Conservation (phyloP, 2,113 vertebrate genomes). For the Madoqua kirkii region DNA sequence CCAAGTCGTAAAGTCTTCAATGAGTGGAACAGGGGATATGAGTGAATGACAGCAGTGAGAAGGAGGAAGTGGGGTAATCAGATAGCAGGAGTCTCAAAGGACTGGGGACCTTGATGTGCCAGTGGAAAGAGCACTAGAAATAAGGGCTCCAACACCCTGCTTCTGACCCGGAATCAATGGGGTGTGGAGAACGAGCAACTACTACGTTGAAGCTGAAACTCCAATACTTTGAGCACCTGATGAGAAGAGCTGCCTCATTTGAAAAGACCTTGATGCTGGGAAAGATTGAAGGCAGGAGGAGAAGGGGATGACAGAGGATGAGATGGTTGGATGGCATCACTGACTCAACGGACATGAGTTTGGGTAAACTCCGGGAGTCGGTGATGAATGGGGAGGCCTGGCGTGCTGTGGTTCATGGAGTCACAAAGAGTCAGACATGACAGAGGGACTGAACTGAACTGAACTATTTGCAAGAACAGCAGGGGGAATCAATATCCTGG, state of each 20-base stretch:
- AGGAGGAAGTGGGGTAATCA: rapidly evolving
- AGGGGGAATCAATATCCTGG: background rate
- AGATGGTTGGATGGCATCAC: background rate
- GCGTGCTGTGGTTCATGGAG: rapidly evolving
- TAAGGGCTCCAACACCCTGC: background rate
- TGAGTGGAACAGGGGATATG: background rate
- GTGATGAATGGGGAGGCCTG: background rate
- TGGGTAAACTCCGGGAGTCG: rapidly evolving
- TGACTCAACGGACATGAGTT: background rate
- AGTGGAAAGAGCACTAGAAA: background rate
- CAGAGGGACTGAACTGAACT: background rate
- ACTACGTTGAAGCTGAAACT: background rate
- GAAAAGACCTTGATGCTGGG: background rate
- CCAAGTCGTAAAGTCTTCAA: background rate
- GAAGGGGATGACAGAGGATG: background rate
- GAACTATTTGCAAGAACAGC: background rate
- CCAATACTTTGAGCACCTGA: background rate
- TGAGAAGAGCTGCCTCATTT: background rate
- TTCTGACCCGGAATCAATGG: background rate
- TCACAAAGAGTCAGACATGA: background rate
- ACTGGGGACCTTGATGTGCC: background rate
- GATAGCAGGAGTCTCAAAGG: background rate
- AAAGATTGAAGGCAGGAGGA: background rate
- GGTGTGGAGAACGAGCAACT: background rate
- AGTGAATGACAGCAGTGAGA: background rate